Evolutionary conservation across 2,888 invertebrate species (phyloP).

Genomic region (Thysanoteuthis rhombus): DNA sequence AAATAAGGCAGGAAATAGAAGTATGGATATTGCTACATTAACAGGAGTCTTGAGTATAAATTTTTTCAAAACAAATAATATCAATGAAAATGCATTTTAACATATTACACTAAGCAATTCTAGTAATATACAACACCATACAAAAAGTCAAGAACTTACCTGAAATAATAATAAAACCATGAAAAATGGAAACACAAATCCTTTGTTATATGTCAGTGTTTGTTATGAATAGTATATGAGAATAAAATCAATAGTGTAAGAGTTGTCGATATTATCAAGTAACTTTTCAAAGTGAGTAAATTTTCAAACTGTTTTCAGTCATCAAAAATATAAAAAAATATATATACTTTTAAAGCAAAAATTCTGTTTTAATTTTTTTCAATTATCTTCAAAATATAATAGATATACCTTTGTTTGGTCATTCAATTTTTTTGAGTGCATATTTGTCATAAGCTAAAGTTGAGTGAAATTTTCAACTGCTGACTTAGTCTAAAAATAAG

Average conservation of each 20-base stretch:
- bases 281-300: background rate
- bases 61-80: background rate
- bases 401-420: background rate
- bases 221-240: background rate
- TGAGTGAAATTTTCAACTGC: background rate
- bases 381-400: background rate
- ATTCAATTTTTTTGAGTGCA: background rate
- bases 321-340: background rate
- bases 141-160: background rate
- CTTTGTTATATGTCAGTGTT: background rate
- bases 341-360: background rate
- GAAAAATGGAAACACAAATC: background rate
- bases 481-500: background rate
- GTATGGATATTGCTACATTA: background rate
- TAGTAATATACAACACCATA: background rate
- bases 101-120: background rate
- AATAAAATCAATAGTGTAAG: background rate
- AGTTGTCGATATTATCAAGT: background rate
- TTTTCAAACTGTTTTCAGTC: background rate
- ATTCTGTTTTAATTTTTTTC: background rate
- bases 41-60: background rate
- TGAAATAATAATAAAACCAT: background rate
- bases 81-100: background rate
- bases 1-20: background rate
- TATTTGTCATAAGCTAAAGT: background rate